These are phyloP conservation scores for Zophobas atratus DNA, from an alignment of 1,140 invertebrate genomes.

Conservation along the genomic window DNA sequence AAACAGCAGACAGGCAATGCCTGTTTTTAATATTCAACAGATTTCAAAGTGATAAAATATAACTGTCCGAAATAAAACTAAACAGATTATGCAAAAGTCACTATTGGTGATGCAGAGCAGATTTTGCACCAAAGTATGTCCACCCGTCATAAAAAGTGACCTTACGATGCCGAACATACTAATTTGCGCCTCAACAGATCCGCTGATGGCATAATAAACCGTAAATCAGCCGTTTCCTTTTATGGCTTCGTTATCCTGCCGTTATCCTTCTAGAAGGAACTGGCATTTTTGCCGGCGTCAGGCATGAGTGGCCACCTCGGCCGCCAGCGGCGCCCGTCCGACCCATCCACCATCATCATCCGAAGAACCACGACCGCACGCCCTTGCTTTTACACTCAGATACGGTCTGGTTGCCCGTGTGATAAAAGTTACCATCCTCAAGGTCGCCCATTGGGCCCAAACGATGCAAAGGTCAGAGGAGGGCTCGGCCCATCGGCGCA, in stretches of 20 bases:
- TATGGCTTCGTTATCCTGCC: neutral
- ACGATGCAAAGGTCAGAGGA: slow-evolving; percentile 1
- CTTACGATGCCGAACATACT: too few species aligned
- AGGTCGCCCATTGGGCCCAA: slow-evolving; percentile 15
- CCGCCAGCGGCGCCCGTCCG: neutral
- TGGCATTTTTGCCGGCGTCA: neutral
- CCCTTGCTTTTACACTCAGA: neutral
- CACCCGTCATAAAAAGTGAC: neutral
- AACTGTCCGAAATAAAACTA: too few species aligned
- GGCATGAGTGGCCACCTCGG: neutral
- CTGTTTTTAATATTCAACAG: too few species aligned
- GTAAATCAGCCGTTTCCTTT: slow-evolving; percentile 27
- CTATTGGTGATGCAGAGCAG: too few species aligned
- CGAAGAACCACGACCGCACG: slow-evolving; percentile 1
- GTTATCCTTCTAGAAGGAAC: neutral
- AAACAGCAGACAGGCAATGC: too few species aligned
- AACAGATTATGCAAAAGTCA: too few species aligned
- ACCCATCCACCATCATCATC: neutral
- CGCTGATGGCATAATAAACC: neutral
- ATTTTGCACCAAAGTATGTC: neutral
- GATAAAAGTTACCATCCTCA: slow-evolving; percentile 27
- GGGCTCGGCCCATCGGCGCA: neutral
- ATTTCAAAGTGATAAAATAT: too few species aligned
- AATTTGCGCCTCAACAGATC: too few species aligned
- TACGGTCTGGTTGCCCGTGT: slow-evolving; percentile 38